Evolutionary conservation across 2,113 vertebrate genomes (phyloP).

Genomic region (Zingel zingel): DNA sequence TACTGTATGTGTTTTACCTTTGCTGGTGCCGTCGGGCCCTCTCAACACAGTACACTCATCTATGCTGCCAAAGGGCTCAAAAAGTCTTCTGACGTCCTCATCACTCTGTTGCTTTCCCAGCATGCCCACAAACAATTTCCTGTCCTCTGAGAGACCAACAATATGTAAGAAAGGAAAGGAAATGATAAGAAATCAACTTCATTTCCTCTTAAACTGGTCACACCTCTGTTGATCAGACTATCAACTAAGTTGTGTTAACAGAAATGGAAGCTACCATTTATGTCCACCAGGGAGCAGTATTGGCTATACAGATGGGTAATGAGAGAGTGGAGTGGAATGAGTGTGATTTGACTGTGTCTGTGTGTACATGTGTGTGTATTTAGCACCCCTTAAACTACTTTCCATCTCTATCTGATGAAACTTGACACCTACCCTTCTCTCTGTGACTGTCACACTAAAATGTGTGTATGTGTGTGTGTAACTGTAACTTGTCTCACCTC

Average conservation of each 20-base stretch:
- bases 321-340: not conserved
- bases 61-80: constrained; percentile 93
- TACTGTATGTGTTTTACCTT: constrained; percentile 80
- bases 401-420: constrained; percentile 36
- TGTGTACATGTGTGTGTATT: constrained; percentile 7
- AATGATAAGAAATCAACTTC: constrained; percentile 7
- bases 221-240: not conserved
- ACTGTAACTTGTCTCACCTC: constrained; percentile 74
- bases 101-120: constrained; percentile 95
- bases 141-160: constrained; percentile 86
- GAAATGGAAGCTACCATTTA: constrained; percentile 6
- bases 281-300: constrained; percentile 76
- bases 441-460: constrained; percentile 12
- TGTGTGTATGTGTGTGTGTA: not conserved
- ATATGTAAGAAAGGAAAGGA: constrained; percentile 12
- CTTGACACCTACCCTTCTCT: constrained; percentile 40
- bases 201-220: not conserved
- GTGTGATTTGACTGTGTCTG: constrained; percentile 13
- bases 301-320: constrained; percentile 28
- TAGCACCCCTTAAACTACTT: constrained; percentile 44
- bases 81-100: constrained; percentile 93
- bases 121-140: constrained; percentile 96
- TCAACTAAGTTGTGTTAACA: not conserved
- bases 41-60: constrained; percentile 94
- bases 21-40: constrained; percentile 93